A percentile compares a stretch with the other conserved stretches of the same genome.
Conservation (phyloP, 2,113 vertebrate species). For the Onychostoma macrolepis region DNA sequence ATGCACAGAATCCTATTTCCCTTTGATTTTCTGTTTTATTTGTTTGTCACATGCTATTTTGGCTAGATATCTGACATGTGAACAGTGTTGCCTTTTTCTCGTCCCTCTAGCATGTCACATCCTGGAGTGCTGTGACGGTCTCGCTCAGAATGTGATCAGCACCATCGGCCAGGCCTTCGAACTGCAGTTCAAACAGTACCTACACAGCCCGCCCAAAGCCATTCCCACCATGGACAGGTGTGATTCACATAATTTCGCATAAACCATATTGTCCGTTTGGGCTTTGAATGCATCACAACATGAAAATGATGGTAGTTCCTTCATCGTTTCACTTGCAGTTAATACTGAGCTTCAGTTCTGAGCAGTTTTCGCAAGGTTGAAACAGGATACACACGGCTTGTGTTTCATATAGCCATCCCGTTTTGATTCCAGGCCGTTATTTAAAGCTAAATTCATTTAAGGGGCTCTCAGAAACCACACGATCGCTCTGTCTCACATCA, state of each 20-base stretch:
- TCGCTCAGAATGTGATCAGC: constrained; percentile 93
- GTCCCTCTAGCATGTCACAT: constrained; percentile 89
- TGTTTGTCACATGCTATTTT: neutral
- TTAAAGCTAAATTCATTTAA: constrained; percentile 33
- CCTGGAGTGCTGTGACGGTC: constrained; percentile 92
- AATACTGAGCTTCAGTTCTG: neutral
- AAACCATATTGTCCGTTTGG: neutral
- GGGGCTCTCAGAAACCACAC: constrained; percentile 27
- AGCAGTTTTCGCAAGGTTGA: neutral
- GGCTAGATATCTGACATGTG: neutral
- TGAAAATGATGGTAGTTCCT: neutral
- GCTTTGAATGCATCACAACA: neutral
- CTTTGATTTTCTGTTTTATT: neutral
- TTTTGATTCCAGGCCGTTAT: constrained; percentile 41
- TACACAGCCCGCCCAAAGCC: constrained; percentile 91
- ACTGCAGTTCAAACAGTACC: constrained; percentile 95
- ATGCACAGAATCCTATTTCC: neutral
- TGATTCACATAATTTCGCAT: neutral
- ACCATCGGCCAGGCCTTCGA: constrained; percentile 98
- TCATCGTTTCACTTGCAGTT: neutral
- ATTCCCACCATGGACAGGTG: constrained; percentile 78
- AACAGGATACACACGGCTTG: constrained; percentile 35
- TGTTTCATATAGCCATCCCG: constrained; percentile 33
- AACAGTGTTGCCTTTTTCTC: neutral
- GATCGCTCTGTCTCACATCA: constrained; percentile 41